Conservation (phyloP, 2,888 invertebrate species). For the Oxycera nigricornis region DNA sequence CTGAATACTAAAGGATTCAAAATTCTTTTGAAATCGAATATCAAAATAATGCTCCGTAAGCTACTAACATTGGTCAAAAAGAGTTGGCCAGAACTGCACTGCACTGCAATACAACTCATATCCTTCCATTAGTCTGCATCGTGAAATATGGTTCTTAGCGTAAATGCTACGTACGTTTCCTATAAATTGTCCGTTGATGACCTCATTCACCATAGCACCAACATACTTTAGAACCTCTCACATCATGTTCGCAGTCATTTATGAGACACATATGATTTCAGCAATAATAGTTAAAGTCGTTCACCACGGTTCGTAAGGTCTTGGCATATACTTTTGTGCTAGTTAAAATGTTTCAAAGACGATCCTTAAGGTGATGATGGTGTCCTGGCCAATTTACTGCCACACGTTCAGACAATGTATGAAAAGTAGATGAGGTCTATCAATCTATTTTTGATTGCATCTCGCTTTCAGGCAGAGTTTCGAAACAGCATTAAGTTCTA, state of each 20-base stretch:
- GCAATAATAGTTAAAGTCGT: constrained; percentile 25
- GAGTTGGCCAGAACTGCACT: too few relatives aligned
- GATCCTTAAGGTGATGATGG: background rate
- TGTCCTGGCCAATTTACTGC: background rate
- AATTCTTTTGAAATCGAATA: too few relatives aligned
- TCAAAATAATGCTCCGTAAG: constrained; percentile 2
- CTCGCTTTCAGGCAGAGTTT: constrained; percentile 20
- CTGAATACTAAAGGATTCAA: too few relatives aligned
- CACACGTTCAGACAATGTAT: background rate
- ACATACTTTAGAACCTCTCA: background rate
- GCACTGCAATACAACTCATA: background rate
- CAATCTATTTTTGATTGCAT: constrained; percentile 38
- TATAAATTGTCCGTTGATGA: constrained; percentile 17
- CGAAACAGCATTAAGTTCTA: constrained; percentile 13
- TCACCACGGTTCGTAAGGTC: background rate
- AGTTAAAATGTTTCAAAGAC: background rate
- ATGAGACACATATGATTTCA: constrained; percentile 7
- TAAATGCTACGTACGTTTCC: constrained; percentile 9
- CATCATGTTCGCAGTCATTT: constrained; percentile 12
- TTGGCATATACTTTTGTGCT: background rate
- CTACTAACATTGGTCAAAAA: background rate
- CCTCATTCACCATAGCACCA: background rate
- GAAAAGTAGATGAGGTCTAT: too few relatives aligned
- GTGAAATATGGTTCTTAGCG: constrained; percentile 25
- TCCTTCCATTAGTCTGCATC: background rate